Percentiles rank a stretch among this genome's conserved stretches.
phyloP scores from a whole-genome alignment of 2,113 vertebrate species.

The Sigmodon hispidus region DNA sequence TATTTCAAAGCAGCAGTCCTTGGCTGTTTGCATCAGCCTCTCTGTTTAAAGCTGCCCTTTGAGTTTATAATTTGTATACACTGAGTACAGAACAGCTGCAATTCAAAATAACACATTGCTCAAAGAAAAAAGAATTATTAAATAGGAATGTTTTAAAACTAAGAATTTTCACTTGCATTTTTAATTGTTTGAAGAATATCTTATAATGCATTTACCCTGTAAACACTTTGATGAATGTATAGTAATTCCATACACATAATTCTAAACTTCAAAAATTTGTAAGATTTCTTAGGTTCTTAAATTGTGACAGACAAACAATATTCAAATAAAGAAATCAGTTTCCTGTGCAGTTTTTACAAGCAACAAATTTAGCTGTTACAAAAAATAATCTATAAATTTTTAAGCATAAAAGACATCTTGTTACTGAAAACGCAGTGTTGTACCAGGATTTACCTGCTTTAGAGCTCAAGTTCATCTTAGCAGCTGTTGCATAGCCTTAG shows the following conservation, averaged over 20 bases:
- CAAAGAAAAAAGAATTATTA: not conserved
- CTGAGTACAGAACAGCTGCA: not conserved
- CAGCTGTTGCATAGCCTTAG: slow-evolving; percentile 76
- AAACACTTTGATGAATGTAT: slow-evolving; percentile 20
- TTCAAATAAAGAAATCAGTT: slow-evolving; percentile 27
- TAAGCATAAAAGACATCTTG: slow-evolving; percentile 68
- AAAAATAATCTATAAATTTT: slow-evolving; percentile 71
- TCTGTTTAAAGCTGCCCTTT: not conserved
- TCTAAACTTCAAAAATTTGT: not conserved
- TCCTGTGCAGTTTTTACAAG: slow-evolving; percentile 58
- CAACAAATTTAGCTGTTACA: slow-evolving; percentile 35
- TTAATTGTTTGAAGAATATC: not conserved
- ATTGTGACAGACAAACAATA: not conserved
- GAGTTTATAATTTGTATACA: not conserved
- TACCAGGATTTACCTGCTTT: slow-evolving; percentile 71
- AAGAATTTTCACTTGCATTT: slow-evolving; percentile 2
- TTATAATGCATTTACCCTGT: not conserved
- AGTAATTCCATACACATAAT: not conserved
- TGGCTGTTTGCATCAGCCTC: not conserved
- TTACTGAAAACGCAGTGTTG: slow-evolving; percentile 54
- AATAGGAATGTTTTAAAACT: not conserved
- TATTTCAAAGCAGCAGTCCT: not conserved
- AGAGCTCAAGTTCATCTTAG: slow-evolving; percentile 54
- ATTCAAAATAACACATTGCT: not conserved
- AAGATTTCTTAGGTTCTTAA: not conserved